Conservation (phyloP, 2,113 vertebrate species). For the Passerina amoena region DNA sequence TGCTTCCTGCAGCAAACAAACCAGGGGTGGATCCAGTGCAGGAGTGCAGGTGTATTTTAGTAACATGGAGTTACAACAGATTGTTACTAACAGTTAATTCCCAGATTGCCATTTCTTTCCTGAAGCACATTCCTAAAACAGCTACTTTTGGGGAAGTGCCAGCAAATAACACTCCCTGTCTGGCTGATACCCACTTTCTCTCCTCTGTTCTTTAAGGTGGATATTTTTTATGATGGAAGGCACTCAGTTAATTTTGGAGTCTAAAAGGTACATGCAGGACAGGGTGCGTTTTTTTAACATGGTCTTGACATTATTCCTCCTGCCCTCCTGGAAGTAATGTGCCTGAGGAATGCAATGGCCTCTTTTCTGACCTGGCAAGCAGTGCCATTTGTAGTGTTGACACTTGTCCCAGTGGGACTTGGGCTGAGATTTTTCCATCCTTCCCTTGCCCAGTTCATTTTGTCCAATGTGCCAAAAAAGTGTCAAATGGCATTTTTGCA, state of each 20-base stretch:
- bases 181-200: not conserved
- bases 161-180: not conserved
- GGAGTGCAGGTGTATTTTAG: not conserved
- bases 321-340: not conserved
- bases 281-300: not conserved
- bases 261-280: not conserved
- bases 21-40: not conserved
- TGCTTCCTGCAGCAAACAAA: not conserved
- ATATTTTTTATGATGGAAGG: slow-evolving; percentile 1
- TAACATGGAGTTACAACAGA: not conserved
- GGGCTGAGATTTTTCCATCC: slow-evolving; percentile 41
- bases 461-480: slow-evolving; percentile 15
- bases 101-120: not conserved
- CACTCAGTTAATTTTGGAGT: not conserved
- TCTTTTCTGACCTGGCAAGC: slow-evolving; percentile 33
- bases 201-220: not conserved
- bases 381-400: slow-evolving; percentile 16
- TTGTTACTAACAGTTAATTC: not conserved
- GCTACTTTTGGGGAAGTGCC: not conserved
- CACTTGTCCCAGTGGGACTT: slow-evolving; percentile 38
- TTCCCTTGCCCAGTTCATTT: slow-evolving; percentile 38
- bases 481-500: slow-evolving; percentile 38
- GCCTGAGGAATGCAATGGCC: slow-evolving; percentile 6
- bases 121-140: not conserved
- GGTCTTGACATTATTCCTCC: not conserved